Evolutionary conservation across 2,113 vertebrate genomes (phyloP).

Genomic region (Hassar affinis): DNA sequence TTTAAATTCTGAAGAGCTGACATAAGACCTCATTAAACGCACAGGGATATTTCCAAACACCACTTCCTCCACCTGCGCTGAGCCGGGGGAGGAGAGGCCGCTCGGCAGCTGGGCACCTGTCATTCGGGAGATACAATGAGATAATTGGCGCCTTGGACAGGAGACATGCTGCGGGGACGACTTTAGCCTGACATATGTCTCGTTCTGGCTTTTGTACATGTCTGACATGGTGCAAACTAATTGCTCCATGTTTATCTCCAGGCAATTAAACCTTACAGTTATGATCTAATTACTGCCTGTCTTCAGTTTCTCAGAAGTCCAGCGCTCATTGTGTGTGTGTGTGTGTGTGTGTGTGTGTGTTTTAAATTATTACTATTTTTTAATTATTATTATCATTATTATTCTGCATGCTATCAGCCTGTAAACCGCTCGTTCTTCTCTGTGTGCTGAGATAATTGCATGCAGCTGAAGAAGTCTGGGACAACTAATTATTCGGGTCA

Average conservation of each 20-base stretch:
- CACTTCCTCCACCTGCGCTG: slow-evolving; percentile 31
- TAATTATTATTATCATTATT: not conserved
- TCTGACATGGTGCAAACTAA: slow-evolving; percentile 59
- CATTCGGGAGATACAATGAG: slow-evolving; percentile 46
- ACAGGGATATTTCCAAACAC: slow-evolving; percentile 18
- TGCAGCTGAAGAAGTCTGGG: slow-evolving; percentile 6
- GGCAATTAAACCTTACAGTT: slow-evolving; percentile 59
- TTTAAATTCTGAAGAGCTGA: slow-evolving; percentile 16
- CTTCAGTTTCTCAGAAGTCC: not conserved
- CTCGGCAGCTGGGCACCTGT: slow-evolving; percentile 32
- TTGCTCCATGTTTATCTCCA: slow-evolving; percentile 62
- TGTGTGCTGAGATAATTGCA: slow-evolving; percentile 7
- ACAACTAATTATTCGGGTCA: slow-evolving; percentile 36
- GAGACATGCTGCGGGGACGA: slow-evolving; percentile 39
- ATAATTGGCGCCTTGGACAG: slow-evolving; percentile 64
- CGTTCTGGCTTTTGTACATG: slow-evolving; percentile 55
- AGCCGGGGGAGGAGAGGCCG: slow-evolving; percentile 21
- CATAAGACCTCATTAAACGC: slow-evolving; percentile 37
- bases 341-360: too few relatives aligned
- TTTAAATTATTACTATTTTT: slow-evolving; percentile 19
- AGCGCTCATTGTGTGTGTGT: too few relatives aligned
- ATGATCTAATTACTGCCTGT: slow-evolving; percentile 56
- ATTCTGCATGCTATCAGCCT: not conserved
- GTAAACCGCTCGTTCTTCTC: not conserved
- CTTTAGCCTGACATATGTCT: slow-evolving; percentile 59